Evolutionary conservation across 2,113 vertebrate species (phyloP), one percentile per base, ranked within the genome.

Genomic region (Chamaetylas fuelleborni): DNA sequence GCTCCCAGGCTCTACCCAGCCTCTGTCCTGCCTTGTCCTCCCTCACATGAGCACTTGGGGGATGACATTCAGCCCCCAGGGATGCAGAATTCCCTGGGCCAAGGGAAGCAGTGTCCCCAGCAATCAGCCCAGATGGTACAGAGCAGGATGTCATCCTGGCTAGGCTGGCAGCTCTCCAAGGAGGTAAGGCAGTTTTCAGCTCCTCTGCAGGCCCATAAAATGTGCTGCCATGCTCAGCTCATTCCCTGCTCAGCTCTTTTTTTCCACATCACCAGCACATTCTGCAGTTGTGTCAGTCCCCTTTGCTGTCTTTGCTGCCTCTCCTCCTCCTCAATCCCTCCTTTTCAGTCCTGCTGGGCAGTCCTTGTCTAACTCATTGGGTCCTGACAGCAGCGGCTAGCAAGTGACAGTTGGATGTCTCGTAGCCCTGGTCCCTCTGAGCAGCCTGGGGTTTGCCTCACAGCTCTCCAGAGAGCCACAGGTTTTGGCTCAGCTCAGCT

Each of bases 1-100:
- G 34, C 67, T 94, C 79, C 60, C 42, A 25, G 87, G 71, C 89
- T 79, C 67, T 95, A 90, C 62, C 67, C 93, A 90, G 79, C 79
- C 74, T 81, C 89, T 5, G 4, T 70, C 28, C 51, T 78, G 85
- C 81, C 56, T 67, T 60, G 22, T 77, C 78, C 64, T 95, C 81
- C 67, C 71, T 95, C 61, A 81, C 60, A 83, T 1, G 0, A 80
- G 67, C 56, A 42, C 34, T 89, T 11, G 23, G 61, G 31, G 34
- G 31, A 74, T 57, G 47, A 78, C 54, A 69, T 22, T 60, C 28
- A 72, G 57, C 40, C 82, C n/a, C 40, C 4, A 6, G 84, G 54
- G 90, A 88, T 36, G 54, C 93, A 91, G 64, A 88, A 66, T 54
- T 82, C 54, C 54, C 38, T 28, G 58, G 16, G 53, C 2, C 0